Conservation (phyloP, 2,113 vertebrate genomes). For the Sturnus vulgaris region DNA sequence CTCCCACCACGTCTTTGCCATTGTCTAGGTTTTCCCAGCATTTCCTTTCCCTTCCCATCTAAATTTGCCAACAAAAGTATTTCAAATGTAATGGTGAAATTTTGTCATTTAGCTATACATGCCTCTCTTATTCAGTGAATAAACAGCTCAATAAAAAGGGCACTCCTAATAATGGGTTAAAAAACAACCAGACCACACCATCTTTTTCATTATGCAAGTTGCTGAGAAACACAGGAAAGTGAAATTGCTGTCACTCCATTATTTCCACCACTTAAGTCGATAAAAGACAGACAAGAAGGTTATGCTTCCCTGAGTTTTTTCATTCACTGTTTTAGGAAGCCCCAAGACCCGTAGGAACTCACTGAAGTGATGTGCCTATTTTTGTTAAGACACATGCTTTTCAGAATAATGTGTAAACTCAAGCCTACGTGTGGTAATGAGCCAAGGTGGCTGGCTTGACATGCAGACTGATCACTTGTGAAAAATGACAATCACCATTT, state of each 20-base stretch:
- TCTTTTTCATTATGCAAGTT: neutral
- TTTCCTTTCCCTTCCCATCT: neutral
- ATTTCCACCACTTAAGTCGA: neutral
- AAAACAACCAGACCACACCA: neutral
- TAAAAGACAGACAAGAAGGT: neutral
- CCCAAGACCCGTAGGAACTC: neutral
- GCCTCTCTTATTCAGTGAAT: neutral
- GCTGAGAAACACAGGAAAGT: neutral
- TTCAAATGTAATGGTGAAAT: neutral
- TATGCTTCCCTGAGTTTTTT: conserved; percentile 6
- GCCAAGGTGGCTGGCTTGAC: neutral
- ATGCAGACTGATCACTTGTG: neutral
- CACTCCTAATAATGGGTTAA: neutral
- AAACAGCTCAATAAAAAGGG: neutral
- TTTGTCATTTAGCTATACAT: neutral
- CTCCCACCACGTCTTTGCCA: neutral
- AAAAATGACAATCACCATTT: neutral
- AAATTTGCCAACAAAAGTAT: neutral
- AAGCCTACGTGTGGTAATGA: neutral
- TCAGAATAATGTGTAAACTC: neutral
- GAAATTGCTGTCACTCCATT: neutral
- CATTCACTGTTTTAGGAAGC: conserved; percentile 18
- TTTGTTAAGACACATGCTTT: neutral
- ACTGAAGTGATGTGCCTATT: neutral
- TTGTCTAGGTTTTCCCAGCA: neutral